Evolutionary conservation across 2,888 invertebrate species (phyloP), one percentile per base, ranked within the genome.

Genomic region (Stenodema calcarata): DNA sequence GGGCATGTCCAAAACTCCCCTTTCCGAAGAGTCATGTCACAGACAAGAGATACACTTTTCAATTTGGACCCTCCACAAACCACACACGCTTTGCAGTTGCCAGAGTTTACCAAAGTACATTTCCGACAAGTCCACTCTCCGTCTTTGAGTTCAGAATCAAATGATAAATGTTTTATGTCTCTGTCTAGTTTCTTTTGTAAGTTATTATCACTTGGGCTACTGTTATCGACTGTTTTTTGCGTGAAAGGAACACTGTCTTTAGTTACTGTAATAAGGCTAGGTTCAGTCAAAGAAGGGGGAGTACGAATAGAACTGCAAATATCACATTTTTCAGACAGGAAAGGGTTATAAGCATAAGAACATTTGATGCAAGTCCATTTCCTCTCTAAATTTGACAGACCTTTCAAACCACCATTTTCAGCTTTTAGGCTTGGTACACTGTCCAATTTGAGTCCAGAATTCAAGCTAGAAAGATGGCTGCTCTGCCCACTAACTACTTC

Each of bases 341-440:
- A 93, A 88, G 95, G 95, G 92, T 97, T 96, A 91, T 96, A 96
- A 88, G 96, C 95, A 92, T 95, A 97, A 91, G 96, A 96, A 91
- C 97, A 98, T 91, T 95, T 95, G 87, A 93, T 93, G 92, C 97
- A 97, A 89, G 96, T 96, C 97, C 97, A 97, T 94, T 96, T 95
- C 89, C 96, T 89, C 80, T 90, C 90, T 62, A 90, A 87, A 80
- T 87, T 87, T 44, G 87, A 75, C 4, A 83, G 83, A 80, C 69
- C 42, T 11, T 76, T 86, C 16, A 50, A 41, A 18, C 23, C 50
- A 28, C 73, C 84, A 70, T 73, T 12, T 28, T 73, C 54, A 1
- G 16, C 47, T 16, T 30, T 42, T 18, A 73, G 28, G 9, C 28
- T 44, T 4, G 41, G 44, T 18, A 69, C 23, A 70, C 50, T 27